Conservation (phyloP, 2,113 vertebrate genomes). For the Tricholaema leucomelas region DNA sequence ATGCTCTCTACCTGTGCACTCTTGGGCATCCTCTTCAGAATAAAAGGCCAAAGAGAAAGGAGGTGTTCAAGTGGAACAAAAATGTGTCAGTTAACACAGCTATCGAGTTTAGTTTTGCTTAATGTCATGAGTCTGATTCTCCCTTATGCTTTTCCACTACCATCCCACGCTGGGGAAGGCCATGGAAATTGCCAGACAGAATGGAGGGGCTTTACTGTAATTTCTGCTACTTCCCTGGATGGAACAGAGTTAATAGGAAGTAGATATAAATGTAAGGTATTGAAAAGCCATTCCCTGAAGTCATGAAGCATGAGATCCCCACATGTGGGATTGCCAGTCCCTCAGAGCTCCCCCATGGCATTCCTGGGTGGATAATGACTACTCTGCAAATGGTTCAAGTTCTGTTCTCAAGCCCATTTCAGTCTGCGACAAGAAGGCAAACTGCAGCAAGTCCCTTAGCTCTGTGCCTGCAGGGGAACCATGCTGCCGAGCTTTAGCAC, state of each 20-base stretch:
- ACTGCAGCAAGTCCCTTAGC: not conserved
- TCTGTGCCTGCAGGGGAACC: not conserved
- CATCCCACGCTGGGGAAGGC: not conserved
- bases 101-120: not conserved
- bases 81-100: not conserved
- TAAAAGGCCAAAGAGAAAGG: not conserved
- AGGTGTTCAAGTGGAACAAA: not conserved
- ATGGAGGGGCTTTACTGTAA: not conserved
- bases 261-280: not conserved
- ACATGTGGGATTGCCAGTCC: not conserved
- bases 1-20: not conserved
- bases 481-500: not conserved
- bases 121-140: not conserved
- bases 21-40: not conserved
- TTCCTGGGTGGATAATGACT: not conserved
- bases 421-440: not conserved
- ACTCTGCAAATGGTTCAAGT: not conserved
- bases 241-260: not conserved
- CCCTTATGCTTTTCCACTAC: not conserved
- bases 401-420: not conserved
- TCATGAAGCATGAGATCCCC: not conserved
- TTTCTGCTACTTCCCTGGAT: not conserved
- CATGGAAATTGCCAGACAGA: not conserved
- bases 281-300: not conserved
- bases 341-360: not conserved